Evolutionary conservation across 2,797 vertebrate species (phyloP).

Genomic region (Fringilla coelebs): DNA sequence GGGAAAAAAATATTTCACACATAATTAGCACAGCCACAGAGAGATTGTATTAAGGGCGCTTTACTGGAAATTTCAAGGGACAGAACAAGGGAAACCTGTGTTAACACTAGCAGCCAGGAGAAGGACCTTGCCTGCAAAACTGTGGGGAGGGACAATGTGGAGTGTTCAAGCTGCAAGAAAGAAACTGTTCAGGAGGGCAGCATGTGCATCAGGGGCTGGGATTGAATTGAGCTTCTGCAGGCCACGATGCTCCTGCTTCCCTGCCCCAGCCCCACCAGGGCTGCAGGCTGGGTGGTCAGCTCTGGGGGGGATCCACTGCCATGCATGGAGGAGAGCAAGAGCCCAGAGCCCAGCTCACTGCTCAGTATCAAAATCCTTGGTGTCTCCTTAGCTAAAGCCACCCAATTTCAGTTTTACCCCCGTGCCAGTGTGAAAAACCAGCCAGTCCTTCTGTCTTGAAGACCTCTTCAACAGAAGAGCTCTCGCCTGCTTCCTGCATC

Average conservation of each 20-base stretch:
- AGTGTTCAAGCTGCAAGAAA: slow-evolving; percentile 66
- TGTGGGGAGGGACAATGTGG: slow-evolving; percentile 48
- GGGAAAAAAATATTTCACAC: slow-evolving; percentile 76
- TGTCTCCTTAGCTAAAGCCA: not conserved
- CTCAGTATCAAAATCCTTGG: not conserved
- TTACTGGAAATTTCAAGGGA: slow-evolving; percentile 80
- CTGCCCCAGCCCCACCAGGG: accelerated
- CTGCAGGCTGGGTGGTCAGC: slow-evolving; percentile 24
- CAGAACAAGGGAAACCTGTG: slow-evolving; percentile 77
- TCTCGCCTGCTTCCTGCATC: not conserved
- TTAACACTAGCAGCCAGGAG: slow-evolving; percentile 66
- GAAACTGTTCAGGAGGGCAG: slow-evolving; percentile 53
- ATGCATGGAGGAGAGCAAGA: not conserved
- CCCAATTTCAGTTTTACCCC: not conserved
- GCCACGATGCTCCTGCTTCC: not conserved
- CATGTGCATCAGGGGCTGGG: slow-evolving; percentile 22
- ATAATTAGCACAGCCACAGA: slow-evolving; percentile 77
- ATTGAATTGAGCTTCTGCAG: not conserved
- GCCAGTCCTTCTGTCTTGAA: not conserved
- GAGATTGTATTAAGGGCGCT: slow-evolving; percentile 74
- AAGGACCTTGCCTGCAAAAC: slow-evolving; percentile 28
- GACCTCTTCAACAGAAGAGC: not conserved
- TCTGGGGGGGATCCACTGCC: not conserved
- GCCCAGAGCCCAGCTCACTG: not conserved
- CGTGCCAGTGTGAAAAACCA: not conserved